Base-by-base conservation (phyloP, 1,140 invertebrate species). In the Zaprionus camerounensis region DNA sequence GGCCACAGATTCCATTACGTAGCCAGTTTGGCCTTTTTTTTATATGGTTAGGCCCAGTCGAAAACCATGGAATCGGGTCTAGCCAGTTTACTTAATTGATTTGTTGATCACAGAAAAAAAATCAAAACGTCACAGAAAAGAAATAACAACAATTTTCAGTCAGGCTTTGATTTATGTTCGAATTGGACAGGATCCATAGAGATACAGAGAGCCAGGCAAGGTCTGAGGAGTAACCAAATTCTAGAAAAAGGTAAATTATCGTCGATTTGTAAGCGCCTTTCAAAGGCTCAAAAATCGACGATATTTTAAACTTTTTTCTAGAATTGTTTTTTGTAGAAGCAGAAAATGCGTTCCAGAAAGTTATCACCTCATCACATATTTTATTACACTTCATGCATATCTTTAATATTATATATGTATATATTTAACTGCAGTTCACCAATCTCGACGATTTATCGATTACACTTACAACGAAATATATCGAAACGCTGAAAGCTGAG, bases 391-490 rank as follows among this genome's bases (percentile, higher is more conserved):
- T 44, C 13, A 5, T n/a, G 4, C 13, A n/a, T n/a, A 11, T 49
- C 17, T 49, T 22, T 49, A 20, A 2, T 49, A n/a, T n/a, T n/a
- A n/a, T n/a, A n/a, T n/a, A 49, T 22, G 12, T 3, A 20, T 2
- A 20, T 20, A 9, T 24, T 15, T 28, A 13, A 56, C 22, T 51
- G 11, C 4, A 41, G 1, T n/a, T 41, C 38, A 41, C 38, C 12
- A 41, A 41, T 15, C 28, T 12, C 20, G 12, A 12, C 22, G 12
- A 51, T 28, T 24, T 22, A 59, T 56, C 36, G 73, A 72, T 80
- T 17, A 57, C 80, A 84, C 90, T 90, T 87, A 92, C 87, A 88
- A 22, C 91, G 81, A 76, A 92, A 92, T 24, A 92, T 91, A 71
- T 91, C 91, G 67, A 92, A 92, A 5, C 87, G 76, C 15, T 91